Conservation (phyloP, 2,113 vertebrate species). For the Orycteropus afer region DNA sequence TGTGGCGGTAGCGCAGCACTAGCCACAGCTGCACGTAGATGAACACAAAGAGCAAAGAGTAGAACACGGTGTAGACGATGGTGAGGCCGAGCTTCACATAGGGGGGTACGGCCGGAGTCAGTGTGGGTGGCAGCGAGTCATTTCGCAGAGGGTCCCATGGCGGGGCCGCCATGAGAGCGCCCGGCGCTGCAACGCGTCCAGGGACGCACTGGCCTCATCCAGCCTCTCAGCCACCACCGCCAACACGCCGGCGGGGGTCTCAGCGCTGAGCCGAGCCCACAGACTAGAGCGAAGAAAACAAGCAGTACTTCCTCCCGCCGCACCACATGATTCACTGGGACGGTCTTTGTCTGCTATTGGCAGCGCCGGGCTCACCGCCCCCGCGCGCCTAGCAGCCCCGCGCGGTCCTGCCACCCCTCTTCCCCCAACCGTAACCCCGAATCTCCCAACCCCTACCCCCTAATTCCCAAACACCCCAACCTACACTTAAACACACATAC, state of each 20-base stretch:
- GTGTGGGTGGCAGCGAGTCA: constrained; percentile 90
- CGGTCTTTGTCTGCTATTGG: constrained; percentile 89
- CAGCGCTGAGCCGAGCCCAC: constrained; percentile 84
- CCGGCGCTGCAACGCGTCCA: constrained; percentile 23
- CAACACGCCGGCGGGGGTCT: constrained; percentile 71
- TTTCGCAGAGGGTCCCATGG: constrained; percentile 87
- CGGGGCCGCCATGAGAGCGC: constrained; percentile 81
- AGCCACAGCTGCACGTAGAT: constrained; percentile 97
- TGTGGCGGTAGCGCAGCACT: constrained; percentile 96
- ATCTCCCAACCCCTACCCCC: background rate
- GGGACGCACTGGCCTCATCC: constrained; percentile 45
- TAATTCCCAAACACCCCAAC: fast-evolving
- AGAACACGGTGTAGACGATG: constrained; percentile 94
- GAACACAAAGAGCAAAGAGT: constrained; percentile 95
- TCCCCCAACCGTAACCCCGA: background rate
- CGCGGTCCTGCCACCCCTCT: background rate
- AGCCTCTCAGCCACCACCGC: constrained; percentile 49
- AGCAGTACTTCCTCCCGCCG: constrained; percentile 89
- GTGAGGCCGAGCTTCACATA: constrained; percentile 96
- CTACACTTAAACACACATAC: too few relatives aligned
- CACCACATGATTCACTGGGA: constrained; percentile 87
- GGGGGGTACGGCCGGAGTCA: constrained; percentile 93
- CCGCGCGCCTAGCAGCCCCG: constrained; percentile 41
- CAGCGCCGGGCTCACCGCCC: constrained; percentile 69
- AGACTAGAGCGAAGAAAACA: constrained; percentile 85